Percentiles rank a stretch among this genome's conserved stretches.
phyloP scores from a whole-genome alignment of 2,113 vertebrate genomes.

The Calidris pugnax region DNA sequence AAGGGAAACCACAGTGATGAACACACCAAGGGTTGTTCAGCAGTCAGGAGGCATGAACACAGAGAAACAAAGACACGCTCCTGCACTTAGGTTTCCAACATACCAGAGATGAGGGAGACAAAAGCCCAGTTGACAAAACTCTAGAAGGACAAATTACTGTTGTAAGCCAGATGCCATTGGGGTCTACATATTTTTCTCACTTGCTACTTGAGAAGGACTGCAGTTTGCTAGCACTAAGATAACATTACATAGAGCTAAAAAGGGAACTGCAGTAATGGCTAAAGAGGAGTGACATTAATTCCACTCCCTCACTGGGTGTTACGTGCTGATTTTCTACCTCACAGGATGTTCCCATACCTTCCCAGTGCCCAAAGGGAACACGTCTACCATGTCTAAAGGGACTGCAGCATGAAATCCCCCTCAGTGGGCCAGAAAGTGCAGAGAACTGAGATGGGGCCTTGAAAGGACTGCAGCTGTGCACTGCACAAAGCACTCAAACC shows the following conservation, averaged over 20 bases:
- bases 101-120: background rate
- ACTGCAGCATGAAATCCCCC: background rate
- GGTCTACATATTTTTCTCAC: background rate
- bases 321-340: background rate
- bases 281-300: fast-evolving
- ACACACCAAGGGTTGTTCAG: background rate
- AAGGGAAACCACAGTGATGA: background rate
- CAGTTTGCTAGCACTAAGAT: background rate
- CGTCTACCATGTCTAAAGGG: fast-evolving
- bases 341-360: fast-evolving
- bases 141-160: background rate
- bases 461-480: background rate
- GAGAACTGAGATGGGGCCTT: background rate
- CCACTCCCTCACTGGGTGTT: fast-evolving
- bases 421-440: background rate
- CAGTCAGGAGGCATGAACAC: background rate
- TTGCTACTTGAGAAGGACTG: background rate
- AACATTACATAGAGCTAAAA: background rate
- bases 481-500: background rate
- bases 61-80: background rate
- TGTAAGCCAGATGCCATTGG: background rate
- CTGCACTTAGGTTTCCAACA: background rate
- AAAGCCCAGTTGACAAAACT: background rate
- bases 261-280: background rate
- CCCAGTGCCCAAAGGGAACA: background rate